Evolutionary conservation across 1,140 invertebrate species (phyloP).

Genomic region (Drosophila hydei): DNA sequence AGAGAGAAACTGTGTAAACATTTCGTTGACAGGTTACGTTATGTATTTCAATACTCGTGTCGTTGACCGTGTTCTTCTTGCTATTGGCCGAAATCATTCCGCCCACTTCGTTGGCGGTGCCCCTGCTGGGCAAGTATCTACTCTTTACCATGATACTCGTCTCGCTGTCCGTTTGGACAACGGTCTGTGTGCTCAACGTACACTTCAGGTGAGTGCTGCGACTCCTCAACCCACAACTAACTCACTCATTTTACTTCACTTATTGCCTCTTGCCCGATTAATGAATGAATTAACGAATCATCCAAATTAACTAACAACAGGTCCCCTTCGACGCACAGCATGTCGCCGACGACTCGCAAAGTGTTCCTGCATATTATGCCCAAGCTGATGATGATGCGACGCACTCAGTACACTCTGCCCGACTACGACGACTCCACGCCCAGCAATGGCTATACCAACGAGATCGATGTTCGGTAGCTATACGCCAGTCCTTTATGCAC

Average conservation of each 20-base stretch:
- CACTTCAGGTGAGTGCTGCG: conserved; percentile 94
- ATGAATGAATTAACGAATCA: conserved; percentile 13
- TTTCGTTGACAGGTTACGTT: conserved; percentile 89
- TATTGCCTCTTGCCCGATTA: not conserved
- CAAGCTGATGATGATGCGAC: conserved; percentile 93
- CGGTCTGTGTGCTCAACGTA: conserved; percentile 98
- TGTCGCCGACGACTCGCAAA: conserved; percentile 94
- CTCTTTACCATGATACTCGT: conserved; percentile 99
- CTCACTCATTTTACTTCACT: not conserved
- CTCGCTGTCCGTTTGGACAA: conserved; percentile 97
- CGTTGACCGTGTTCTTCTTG: conserved; percentile 99
- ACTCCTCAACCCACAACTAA: not conserved
- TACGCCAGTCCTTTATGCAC: not conserved
- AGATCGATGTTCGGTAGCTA: conserved; percentile 90
- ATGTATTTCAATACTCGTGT: conserved; percentile 98
- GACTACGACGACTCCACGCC: conserved; percentile 91
- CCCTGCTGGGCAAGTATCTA: conserved; percentile 97
- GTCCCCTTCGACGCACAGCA: conserved; percentile 98
- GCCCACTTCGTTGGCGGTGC: conserved; percentile 97
- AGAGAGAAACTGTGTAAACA: conserved; percentile 72
- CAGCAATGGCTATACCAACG: conserved; percentile 90
- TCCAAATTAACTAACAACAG: conserved; percentile 84
- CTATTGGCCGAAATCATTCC: conserved; percentile 98
- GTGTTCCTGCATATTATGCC: conserved; percentile 96
- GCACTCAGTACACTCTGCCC: conserved; percentile 92